Conservation (phyloP, 2,113 vertebrate species). For the Craseonycteris thonglongyai region DNA sequence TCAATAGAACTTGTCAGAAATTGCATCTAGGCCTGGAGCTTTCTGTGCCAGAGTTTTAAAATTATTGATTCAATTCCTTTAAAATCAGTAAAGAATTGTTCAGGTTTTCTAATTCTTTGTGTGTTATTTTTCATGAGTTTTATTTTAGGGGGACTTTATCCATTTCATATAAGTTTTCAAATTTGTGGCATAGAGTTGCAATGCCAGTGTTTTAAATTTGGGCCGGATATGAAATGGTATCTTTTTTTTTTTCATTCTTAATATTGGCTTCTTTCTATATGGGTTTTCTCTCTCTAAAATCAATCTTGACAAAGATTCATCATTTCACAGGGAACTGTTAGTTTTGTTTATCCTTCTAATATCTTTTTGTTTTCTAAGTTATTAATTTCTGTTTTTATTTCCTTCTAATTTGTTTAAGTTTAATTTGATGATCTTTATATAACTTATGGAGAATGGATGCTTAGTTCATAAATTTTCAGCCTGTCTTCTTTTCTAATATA, state of each 20-base stretch:
- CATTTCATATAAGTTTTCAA: constrained; percentile 2
- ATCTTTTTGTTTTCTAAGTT: constrained; percentile 18
- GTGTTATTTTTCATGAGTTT: background rate
- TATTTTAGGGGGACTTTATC: constrained; percentile 9
- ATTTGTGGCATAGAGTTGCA: background rate
- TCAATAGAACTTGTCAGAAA: constrained; percentile 25
- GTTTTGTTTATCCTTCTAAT: constrained; percentile 1
- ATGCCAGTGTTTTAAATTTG: background rate
- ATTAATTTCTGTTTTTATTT: constrained; percentile 18
- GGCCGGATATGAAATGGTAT: background rate
- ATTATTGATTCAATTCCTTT: background rate
- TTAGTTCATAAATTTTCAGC: background rate
- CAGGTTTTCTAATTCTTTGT: background rate
- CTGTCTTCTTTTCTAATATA: background rate
- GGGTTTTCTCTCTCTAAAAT: background rate
- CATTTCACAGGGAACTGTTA: background rate
- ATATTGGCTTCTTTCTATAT: background rate
- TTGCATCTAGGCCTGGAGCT: background rate
- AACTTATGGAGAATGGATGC: background rate
- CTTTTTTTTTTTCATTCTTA: background rate
- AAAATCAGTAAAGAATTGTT: background rate
- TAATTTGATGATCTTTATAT: background rate
- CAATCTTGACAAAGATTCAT: background rate
- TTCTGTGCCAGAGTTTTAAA: background rate
- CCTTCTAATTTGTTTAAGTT: constrained; percentile 26